Conservation (phyloP, 2,797 vertebrate genomes). For the Neomorphus geoffroyi region DNA sequence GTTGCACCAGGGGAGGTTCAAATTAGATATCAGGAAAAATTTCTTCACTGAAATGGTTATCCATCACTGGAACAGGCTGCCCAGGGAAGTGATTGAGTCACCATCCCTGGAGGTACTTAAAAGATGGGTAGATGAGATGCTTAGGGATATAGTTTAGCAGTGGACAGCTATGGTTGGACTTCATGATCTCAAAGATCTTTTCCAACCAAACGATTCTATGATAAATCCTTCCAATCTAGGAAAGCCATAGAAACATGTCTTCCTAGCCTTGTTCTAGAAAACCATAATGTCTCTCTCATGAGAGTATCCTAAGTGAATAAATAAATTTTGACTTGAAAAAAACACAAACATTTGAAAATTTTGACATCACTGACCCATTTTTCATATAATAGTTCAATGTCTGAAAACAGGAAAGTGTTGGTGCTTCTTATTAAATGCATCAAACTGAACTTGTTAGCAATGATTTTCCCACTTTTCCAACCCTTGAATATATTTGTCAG, state of each 20-base stretch:
- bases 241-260: neutral
- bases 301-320: neutral
- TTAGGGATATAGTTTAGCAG: too few relatives aligned
- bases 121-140: too few relatives aligned
- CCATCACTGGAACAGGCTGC: too few relatives aligned
- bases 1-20: too few relatives aligned
- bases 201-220: too few relatives aligned
- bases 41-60: too few relatives aligned
- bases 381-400: neutral
- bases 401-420: neutral
- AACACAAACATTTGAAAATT: neutral
- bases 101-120: too few relatives aligned
- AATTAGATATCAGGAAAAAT: too few relatives aligned
- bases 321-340: neutral
- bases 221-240: neutral
- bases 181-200: too few relatives aligned
- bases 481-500: neutral
- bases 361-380: neutral
- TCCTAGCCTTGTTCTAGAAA: neutral
- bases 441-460: neutral
- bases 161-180: too few relatives aligned
- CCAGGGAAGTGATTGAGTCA: too few relatives aligned
- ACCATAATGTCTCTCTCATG: neutral
- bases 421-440: neutral
- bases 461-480: neutral